Conservation (phyloP, 2,888 invertebrate genomes). For the Rhogogaster chlorosoma region DNA sequence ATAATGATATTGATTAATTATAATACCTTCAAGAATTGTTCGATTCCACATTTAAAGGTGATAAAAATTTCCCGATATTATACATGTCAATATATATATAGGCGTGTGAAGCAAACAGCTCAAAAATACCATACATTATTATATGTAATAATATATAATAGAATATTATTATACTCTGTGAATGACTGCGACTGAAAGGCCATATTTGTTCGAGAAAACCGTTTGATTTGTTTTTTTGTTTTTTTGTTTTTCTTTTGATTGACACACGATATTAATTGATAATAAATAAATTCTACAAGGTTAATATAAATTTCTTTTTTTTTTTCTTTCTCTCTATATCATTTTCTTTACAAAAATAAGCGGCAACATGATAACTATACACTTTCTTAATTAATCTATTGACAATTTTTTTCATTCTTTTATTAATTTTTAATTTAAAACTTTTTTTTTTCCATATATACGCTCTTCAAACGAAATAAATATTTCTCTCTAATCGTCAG, state of each 20-base stretch:
- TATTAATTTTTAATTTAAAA: not conserved
- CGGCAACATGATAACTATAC: not conserved
- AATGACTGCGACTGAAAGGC: not conserved
- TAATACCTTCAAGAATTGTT: not conserved
- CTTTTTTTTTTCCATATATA: not conserved
- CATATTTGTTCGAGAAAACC: not conserved
- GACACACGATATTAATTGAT: not conserved
- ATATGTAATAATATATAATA: not conserved
- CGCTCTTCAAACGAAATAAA: not conserved
- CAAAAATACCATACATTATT: not conserved
- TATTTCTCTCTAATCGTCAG: not conserved
- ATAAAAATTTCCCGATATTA: not conserved
- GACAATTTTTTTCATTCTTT: not conserved
- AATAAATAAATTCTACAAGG: not conserved
- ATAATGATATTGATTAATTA: conserved; percentile 30
- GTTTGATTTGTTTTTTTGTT: not conserved
- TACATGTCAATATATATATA: not conserved
- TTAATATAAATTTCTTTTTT: not conserved
- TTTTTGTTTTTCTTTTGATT: not conserved
- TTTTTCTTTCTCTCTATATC: not conserved
- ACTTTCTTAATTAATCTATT: not conserved
- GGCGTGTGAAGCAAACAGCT: not conserved
- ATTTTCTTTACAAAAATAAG: conserved; percentile 16
- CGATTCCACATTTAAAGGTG: not conserved
- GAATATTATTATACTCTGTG: not conserved